Evolutionary conservation across 2,888 invertebrate species (phyloP).

Genomic region (Malacosoma neustria): DNA sequence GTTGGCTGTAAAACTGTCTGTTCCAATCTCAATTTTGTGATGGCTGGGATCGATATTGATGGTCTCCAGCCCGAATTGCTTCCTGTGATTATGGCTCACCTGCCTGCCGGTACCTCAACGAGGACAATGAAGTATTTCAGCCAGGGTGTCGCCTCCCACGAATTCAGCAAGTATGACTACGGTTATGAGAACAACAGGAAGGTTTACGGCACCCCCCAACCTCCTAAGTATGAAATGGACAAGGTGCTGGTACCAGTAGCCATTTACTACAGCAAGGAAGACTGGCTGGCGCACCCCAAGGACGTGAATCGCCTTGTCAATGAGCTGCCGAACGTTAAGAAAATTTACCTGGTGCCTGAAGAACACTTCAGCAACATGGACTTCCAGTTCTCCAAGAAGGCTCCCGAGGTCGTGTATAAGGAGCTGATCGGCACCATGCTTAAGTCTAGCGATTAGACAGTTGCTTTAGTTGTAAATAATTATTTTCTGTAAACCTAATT

Average conservation of each 20-base stretch:
- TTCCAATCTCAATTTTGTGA: slow-evolving; percentile 75
- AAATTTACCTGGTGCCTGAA: slow-evolving; percentile 70
- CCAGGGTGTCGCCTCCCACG: slow-evolving; percentile 52
- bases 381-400: slow-evolving; percentile 56
- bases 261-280: slow-evolving; percentile 68
- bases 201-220: slow-evolving; percentile 43
- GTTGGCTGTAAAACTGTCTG: slow-evolving; percentile 68
- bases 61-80: slow-evolving; percentile 69
- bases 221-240: slow-evolving; percentile 51
- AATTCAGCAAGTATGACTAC: slow-evolving; percentile 53
- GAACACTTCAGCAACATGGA: slow-evolving; percentile 59
- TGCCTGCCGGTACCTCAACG: slow-evolving; percentile 74
- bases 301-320: slow-evolving; percentile 73
- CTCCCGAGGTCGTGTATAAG: slow-evolving; percentile 45
- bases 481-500: slow-evolving; percentile 18
- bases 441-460: slow-evolving; percentile 8
- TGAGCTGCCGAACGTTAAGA: slow-evolving; percentile 72
- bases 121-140: slow-evolving; percentile 72
- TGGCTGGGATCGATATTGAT: slow-evolving; percentile 74
- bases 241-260: slow-evolving; percentile 52
- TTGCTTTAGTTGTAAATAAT: slow-evolving; percentile 13
- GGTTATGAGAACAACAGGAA: slow-evolving; percentile 43
- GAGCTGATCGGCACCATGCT: slow-evolving; percentile 47
- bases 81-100: slow-evolving; percentile 68
- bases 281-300: slow-evolving; percentile 77